phyloP scores from a whole-genome alignment of 2,888 invertebrate species.

The Crepidodera aurea region DNA sequence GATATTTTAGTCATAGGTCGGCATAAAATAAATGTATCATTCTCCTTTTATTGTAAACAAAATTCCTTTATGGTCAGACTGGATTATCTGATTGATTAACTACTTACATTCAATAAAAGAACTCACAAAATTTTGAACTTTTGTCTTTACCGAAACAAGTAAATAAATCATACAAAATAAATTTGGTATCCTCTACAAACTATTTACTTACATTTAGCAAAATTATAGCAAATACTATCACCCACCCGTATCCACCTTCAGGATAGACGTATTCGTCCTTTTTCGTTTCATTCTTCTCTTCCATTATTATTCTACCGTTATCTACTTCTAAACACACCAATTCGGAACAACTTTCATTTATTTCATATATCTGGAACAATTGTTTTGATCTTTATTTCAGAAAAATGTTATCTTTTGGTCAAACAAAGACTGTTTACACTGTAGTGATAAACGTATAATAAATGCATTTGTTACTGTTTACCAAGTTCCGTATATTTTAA shows the following conservation, averaged over 20 bases:
- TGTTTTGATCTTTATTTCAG: not conserved
- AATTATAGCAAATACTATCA: conserved; percentile 60
- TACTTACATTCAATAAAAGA: too few species aligned
- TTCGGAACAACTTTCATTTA: not conserved
- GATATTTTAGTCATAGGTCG: too few species aligned
- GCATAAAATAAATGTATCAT: too few species aligned
- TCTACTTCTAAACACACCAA: too few species aligned
- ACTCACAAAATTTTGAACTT: too few species aligned
- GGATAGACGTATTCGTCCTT: conserved; percentile 48
- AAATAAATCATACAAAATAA: too few species aligned
- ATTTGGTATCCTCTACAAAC: too few species aligned
- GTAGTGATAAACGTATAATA: not conserved
- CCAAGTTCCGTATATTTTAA: not conserved
- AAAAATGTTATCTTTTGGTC: not conserved
- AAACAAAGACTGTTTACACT: conserved; percentile 11
- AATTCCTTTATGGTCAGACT: too few species aligned
- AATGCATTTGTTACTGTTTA: not conserved
- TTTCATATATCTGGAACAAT: conserved; percentile 5
- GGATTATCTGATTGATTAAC: too few species aligned
- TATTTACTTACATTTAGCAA: conserved; percentile 61
- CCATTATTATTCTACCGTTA: conserved; percentile 13
- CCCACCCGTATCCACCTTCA: conserved; percentile 65
- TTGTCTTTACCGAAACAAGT: too few species aligned
- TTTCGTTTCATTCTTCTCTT: conserved; percentile 22
- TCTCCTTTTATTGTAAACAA: too few species aligned